A percentile compares a stretch with the other conserved stretches of the same genome.
Evolutionary conservation across 2,797 vertebrate species (phyloP).

Genomic region (Thaleichthys pacificus): DNA sequence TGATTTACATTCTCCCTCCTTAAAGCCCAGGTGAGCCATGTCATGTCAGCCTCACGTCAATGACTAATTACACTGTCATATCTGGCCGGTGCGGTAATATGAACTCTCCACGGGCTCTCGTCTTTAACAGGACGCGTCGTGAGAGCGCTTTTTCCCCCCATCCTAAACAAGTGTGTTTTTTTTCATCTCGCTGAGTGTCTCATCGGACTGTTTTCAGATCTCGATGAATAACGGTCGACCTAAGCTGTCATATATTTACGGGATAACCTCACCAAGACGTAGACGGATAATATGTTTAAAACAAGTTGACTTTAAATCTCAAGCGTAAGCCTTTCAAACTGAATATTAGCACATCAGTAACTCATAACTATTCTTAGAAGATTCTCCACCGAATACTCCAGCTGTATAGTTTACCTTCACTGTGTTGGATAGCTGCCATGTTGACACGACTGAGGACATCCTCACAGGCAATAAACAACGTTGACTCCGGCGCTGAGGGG

Average conservation of each 20-base stretch:
- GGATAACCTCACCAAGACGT: background rate
- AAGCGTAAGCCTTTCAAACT: background rate
- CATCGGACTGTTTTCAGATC: background rate
- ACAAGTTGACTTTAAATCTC: background rate
- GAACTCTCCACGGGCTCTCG: background rate
- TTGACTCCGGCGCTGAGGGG: slow-evolving; percentile 13
- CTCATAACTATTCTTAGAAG: background rate
- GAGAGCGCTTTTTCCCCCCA: slow-evolving; percentile 1
- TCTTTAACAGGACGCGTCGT: slow-evolving; percentile 13
- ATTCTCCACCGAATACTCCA: slow-evolving; percentile 12
- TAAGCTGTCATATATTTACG: background rate
- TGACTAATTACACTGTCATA: slow-evolving; percentile 40
- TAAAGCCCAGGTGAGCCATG: slow-evolving; percentile 27
- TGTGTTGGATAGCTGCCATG: slow-evolving; percentile 38
- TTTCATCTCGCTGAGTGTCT: slow-evolving; percentile 13
- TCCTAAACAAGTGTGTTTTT: slow-evolving; percentile 21
- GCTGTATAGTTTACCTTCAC: slow-evolving; percentile 17
- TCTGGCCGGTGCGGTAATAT: background rate
- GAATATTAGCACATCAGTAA: background rate
- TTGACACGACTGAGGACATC: slow-evolving; percentile 27
- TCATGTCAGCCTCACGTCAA: slow-evolving; percentile 21
- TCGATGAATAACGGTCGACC: background rate
- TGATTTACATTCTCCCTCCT: slow-evolving; percentile 24
- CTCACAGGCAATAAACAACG: slow-evolving; percentile 41
- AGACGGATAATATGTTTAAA: background rate